These are phyloP conservation scores for Montifringilla adamsi DNA, from an alignment of 2,113 vertebrate genomes.

Conservation along the genomic window DNA sequence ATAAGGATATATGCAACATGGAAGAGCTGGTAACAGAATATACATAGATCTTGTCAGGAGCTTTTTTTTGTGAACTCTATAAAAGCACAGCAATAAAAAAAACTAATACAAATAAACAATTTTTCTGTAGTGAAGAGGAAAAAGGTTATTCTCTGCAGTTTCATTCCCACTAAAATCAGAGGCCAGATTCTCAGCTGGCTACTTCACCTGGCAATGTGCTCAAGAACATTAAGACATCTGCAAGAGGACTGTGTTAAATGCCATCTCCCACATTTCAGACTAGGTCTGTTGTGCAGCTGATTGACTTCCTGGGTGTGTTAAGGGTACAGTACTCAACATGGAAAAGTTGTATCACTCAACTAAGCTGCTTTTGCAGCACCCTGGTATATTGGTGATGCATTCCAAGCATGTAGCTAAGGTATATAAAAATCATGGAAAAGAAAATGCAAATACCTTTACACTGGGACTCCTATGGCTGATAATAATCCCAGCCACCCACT, in stretches of 20 bases:
- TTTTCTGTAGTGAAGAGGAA: not conserved
- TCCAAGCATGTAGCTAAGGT: not conserved
- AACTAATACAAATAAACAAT: not conserved
- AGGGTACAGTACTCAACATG: not conserved
- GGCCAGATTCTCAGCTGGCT: not conserved
- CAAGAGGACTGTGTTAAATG: not conserved
- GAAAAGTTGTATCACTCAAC: not conserved
- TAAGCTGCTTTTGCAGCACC: not conserved
- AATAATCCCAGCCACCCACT: not conserved
- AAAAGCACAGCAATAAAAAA: not conserved
- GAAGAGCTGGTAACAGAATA: constrained; percentile 83
- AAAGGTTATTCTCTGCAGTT: not conserved
- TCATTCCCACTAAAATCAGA: not conserved
- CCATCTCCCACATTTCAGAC: not conserved
- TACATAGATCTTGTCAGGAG: not conserved
- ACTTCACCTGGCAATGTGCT: not conserved
- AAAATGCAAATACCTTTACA: not conserved
- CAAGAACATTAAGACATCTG: not conserved
- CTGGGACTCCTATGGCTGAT: not conserved
- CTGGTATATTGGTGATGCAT: not conserved
- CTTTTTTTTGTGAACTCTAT: not conserved
- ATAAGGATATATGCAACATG: constrained; percentile 92
- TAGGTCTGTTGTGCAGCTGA: not conserved
- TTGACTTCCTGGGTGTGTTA: not conserved
- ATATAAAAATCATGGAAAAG: not conserved